Evolutionary conservation across 2,888 invertebrate genomes (phyloP), one percentile per base, ranked within the genome.

Genomic region (Pyrocoelia pectoralis): DNA sequence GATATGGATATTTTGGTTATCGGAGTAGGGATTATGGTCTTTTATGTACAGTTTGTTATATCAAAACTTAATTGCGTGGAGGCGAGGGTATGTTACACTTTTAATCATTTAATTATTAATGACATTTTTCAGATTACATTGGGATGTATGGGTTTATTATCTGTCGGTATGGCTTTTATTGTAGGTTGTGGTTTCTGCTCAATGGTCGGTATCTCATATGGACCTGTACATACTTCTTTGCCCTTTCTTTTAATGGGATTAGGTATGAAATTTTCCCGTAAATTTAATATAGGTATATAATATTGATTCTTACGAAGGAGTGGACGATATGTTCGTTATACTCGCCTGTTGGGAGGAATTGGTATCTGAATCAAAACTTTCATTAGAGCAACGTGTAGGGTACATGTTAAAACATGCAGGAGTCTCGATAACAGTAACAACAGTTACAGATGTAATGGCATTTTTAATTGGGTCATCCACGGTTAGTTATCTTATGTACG

Each of bases 271-370:
- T n/a, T n/a, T n/a, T n/a, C n/a, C n/a, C n/a, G n/a, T n/a, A 24
- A 24, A 24, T 8, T 24, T 24, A 24, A 3, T 24, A 24, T 24
- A 5, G 24, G 24, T 33, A 8, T n/a, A 2, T n/a, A 33, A n/a
- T n/a, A 33, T 33, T 33, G 73, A 41, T 6, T 24, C 6, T 24
- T 6, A 24, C 24, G 4, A 55, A 68, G 90, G 91, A 29, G 88
- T 94, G 17, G 94, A 94, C 73, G 94, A 94, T 75, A 92, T 93
- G 87, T 93, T 94, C 80, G 92, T 94, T 0, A 91, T 94, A 82
- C 87, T 89, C 82, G 89, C 91, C 14, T 89, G 90, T 75, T 92
- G 90, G 90, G 87, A 89, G 65, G 88, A 90, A 74, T 77, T 88
- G 10, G 81, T 86, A 8, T 79, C 82, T 40, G 82, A 85, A 51